phyloP scores from a whole-genome alignment of 1,140 invertebrate species.

The Phortica variegata region DNA sequence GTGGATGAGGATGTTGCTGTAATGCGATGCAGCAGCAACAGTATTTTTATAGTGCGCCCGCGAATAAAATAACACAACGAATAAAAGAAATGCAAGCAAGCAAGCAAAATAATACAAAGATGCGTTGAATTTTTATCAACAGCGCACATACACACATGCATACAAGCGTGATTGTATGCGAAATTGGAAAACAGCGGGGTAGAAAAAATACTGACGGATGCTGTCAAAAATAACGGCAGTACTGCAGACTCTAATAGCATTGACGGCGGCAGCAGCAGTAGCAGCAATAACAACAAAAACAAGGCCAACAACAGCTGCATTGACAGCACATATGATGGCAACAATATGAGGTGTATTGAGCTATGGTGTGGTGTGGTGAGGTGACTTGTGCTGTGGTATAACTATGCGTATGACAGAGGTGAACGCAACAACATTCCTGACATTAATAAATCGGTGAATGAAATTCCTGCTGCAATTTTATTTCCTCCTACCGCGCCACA shows the following conservation, averaged over 20 bases:
- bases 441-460: constrained; percentile 50
- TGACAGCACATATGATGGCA: too few relatives aligned
- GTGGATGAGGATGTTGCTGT: background rate
- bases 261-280: constrained; percentile 7
- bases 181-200: too few relatives aligned
- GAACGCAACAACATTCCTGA: constrained; percentile 30
- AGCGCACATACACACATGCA: too few relatives aligned
- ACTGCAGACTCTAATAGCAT: constrained; percentile 20
- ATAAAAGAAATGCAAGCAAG: constrained; percentile 1
- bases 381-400: too few relatives aligned
- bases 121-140: constrained; percentile 27
- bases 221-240: constrained; percentile 49
- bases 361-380: too few relatives aligned
- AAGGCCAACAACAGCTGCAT: constrained; percentile 14
- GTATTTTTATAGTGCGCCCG: too few relatives aligned
- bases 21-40: constrained; percentile 4
- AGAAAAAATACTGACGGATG: too few relatives aligned
- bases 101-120: constrained; percentile 24
- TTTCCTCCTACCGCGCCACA: background rate
- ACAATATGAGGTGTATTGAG: too few relatives aligned
- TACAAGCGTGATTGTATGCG: too few relatives aligned
- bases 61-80: background rate
- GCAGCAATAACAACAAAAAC: constrained; percentile 10
- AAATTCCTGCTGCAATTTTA: constrained; percentile 24
- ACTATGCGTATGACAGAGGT: too few relatives aligned